Base-by-base conservation (phyloP, 2,888 invertebrate genomes). In the Sialis lutaria region DNA sequence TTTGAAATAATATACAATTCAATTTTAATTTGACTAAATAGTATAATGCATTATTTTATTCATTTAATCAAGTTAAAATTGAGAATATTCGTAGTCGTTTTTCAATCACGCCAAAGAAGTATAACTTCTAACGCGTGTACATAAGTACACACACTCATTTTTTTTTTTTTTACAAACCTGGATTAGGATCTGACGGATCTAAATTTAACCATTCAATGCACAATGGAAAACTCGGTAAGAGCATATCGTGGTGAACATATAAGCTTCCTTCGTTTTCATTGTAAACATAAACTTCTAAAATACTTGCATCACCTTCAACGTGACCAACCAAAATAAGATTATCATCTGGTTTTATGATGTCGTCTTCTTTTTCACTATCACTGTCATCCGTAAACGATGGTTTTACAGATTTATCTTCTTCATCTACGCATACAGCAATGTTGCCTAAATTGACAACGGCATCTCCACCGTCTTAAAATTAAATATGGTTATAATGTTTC, bases 141-240 rank as follows among this genome's bases (percentile, higher is more conserved):
- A n/a, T n/a, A n/a, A n/a, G n/a, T n/a, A n/a, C n/a, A n/a, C n/a
- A n/a, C n/a, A n/a, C n/a, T n/a, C n/a, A n/a, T n/a, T n/a, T n/a
- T n/a, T n/a, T n/a, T n/a, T 10, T 10, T 10, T 37, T 37, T 6
- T 37, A 7, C 7, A 37, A 6, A 73, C 80, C 83, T 50, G 76
- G 70, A 49, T 68, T 67, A 35, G 79, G 73, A 52, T 83, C 80
- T 64, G 75, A 65, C 0, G 89, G 82, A 63, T 93, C 90, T 61
- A 83, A 89, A 63, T 84, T 84, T 48, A 97, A 68, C 88, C 93
- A 92, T 64, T 96, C 95, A 45, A 96, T 74, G 57, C 90, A 89
- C 8, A 97, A 69, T 0, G 96, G 95, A 61, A 89, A 88, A 54
- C 88, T 80, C 0, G 91, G 85, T 49, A 98, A 66, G 22, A 92